Percentiles rank a stretch among this genome's conserved stretches.
phyloP scores from a whole-genome alignment of 2,797 vertebrate genomes.

The Diplodus sargus region DNA sequence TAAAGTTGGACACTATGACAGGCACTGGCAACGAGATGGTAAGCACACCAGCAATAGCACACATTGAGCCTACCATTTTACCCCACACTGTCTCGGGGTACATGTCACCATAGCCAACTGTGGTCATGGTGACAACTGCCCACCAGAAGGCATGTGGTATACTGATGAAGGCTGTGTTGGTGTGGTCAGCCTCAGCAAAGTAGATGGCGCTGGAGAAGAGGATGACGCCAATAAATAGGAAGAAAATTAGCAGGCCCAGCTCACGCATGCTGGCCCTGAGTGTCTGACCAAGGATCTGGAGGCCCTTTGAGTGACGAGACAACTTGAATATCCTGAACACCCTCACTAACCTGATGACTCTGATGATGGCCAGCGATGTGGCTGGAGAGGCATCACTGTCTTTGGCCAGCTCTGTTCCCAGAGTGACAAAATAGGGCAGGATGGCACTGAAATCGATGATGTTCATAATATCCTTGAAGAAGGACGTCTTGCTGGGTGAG shows the following conservation, averaged over 20 bases:
- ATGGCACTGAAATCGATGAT: conserved; percentile 93
- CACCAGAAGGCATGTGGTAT: conserved; percentile 95
- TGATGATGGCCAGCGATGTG: conserved; percentile 90
- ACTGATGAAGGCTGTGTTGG: conserved; percentile 87
- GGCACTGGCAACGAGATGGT: conserved; percentile 93
- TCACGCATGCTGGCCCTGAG: conserved; percentile 91
- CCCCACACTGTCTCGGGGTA: conserved; percentile 90
- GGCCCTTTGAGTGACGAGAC: conserved; percentile 91
- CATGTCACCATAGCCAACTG: conserved; percentile 94
- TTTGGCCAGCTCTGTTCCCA: conserved; percentile 90
- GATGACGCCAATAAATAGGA: conserved; percentile 92
- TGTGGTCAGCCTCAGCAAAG: conserved; percentile 91
- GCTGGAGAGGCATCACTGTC: conserved; percentile 86
- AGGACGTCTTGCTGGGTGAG: conserved; percentile 88
- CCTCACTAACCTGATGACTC: conserved; percentile 90
- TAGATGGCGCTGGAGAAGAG: conserved; percentile 93
- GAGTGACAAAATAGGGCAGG: conserved; percentile 91
- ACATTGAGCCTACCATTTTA: conserved; percentile 92
- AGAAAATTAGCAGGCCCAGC: conserved; percentile 92
- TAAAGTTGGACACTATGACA: conserved; percentile 94
- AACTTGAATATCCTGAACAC: conserved; percentile 94
- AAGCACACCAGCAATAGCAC: conserved; percentile 92
- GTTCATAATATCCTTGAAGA: conserved; percentile 95
- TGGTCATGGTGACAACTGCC: conserved; percentile 95
- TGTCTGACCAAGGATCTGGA: conserved; percentile 92